Percentiles rank a stretch among this genome's conserved stretches.
Conservation (phyloP, 2,888 invertebrate genomes). For the Hecatera dysodea region DNA sequence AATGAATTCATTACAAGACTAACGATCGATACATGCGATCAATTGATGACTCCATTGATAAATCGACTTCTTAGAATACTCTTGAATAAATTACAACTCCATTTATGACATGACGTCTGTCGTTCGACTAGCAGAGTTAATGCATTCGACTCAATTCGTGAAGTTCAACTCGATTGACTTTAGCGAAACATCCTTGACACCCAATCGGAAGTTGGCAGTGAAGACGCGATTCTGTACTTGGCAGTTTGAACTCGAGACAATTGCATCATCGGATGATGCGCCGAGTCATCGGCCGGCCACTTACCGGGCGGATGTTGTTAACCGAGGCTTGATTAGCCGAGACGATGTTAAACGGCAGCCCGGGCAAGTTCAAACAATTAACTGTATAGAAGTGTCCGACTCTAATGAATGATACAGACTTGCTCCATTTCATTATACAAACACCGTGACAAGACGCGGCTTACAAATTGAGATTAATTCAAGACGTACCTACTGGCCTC, state of each 20-base stretch:
- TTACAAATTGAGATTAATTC: slow-evolving; percentile 90
- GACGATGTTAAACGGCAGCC: slow-evolving; percentile 88
- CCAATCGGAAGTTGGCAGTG: slow-evolving; percentile 88
- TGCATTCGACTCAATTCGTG: slow-evolving; percentile 62
- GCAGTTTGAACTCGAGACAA: slow-evolving; percentile 78
- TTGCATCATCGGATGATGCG: slow-evolving; percentile 86
- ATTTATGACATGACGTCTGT: slow-evolving; percentile 50
- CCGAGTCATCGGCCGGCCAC: slow-evolving; percentile 88
- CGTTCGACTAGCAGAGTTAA: slow-evolving; percentile 59
- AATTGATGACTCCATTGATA: slow-evolving; percentile 53
- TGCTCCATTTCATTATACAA: slow-evolving; percentile 88
- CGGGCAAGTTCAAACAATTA: slow-evolving; percentile 90
- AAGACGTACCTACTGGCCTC: slow-evolving; percentile 75
- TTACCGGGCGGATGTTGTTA: slow-evolving; percentile 89
- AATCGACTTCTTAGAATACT: slow-evolving; percentile 56
- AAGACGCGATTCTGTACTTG: slow-evolving; percentile 77
- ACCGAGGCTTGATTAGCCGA: slow-evolving; percentile 89
- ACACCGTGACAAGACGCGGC: slow-evolving; percentile 88
- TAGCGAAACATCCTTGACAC: slow-evolving; percentile 83
- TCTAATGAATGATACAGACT: slow-evolving; percentile 89
- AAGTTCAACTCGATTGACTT: slow-evolving; percentile 80
- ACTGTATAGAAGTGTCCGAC: slow-evolving; percentile 90
- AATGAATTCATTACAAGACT: slow-evolving; percentile 56
- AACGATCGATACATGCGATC: slow-evolving; percentile 42
- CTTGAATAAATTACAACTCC: slow-evolving; percentile 54